Evolutionary conservation across 2,888 invertebrate genomes (phyloP).

Genomic region (Zygogramma bicolorata): DNA sequence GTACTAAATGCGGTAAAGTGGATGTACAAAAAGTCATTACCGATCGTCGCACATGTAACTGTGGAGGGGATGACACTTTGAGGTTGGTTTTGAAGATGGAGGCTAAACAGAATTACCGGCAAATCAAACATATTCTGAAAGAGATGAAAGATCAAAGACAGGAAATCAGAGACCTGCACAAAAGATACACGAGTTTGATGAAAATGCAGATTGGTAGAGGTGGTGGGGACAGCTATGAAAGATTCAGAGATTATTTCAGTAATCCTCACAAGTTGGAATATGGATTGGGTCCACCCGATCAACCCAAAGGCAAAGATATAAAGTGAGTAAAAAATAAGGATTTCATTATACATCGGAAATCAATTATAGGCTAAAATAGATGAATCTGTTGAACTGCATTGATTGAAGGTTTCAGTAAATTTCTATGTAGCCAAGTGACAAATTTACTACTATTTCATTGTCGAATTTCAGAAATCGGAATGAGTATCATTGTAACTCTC

Average conservation of each 20-base stretch:
- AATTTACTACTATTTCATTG: too few relatives aligned
- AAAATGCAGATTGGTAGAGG: background rate
- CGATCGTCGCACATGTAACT: background rate
- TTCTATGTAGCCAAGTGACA: too few relatives aligned
- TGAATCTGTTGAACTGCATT: too few relatives aligned
- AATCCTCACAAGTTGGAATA: background rate
- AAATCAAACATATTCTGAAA: slow-evolving; percentile 40
- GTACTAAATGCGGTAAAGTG: slow-evolving; percentile 5
- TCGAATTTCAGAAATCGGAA: too few relatives aligned
- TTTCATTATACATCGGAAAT: too few relatives aligned
- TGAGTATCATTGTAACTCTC: too few relatives aligned
- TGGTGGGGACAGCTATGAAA: background rate
- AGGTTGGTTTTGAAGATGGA: slow-evolving; percentile 40
- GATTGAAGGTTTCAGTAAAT: too few relatives aligned
- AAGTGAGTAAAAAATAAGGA: slow-evolving; percentile 6
- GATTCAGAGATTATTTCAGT: background rate
- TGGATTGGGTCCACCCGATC: background rate
- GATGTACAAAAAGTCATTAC: background rate
- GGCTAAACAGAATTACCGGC: slow-evolving; percentile 41
- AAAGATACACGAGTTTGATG: slow-evolving; percentile 21
- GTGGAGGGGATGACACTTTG: slow-evolving; percentile 28
- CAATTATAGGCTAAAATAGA: too few relatives aligned
- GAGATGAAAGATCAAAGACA: slow-evolving; percentile 36
- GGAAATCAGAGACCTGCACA: slow-evolving; percentile 32
- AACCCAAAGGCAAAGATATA: background rate